Evolutionary conservation across 2,888 invertebrate genomes (phyloP).

Genomic region (Limenitis arthemis): DNA sequence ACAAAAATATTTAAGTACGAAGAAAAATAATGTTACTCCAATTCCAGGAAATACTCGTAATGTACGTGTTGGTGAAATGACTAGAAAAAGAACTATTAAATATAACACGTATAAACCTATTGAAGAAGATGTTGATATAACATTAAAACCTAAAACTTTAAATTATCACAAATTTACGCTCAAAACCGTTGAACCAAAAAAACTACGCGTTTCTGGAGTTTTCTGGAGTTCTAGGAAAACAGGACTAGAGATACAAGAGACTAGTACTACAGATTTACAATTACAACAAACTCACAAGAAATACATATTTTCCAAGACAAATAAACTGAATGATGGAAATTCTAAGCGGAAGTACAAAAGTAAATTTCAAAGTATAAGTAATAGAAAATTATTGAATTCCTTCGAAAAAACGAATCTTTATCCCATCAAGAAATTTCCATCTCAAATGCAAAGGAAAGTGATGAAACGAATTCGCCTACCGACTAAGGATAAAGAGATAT

Average conservation of each 20-base stretch:
- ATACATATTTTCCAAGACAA: too few relatives aligned
- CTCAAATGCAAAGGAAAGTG: conserved; percentile 28
- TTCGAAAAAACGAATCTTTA: conserved; percentile 36
- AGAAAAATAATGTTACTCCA: background rate
- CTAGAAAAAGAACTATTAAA: conserved; percentile 19
- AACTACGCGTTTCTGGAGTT: background rate
- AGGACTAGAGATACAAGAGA: background rate
- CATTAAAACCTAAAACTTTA: background rate
- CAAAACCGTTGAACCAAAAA: background rate
- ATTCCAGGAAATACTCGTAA: background rate
- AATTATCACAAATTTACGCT: background rate
- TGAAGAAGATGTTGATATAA: conserved; percentile 10
- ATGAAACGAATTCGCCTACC: conserved; percentile 32
- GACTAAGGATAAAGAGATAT: conserved; percentile 30
- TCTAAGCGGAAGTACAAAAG: too few relatives aligned
- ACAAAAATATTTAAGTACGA: background rate
- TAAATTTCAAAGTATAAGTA: background rate
- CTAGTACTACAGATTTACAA: background rate
- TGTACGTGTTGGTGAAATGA: background rate
- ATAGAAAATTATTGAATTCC: conserved; percentile 26
- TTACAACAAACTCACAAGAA: background rate
- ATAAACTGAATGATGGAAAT: too few relatives aligned
- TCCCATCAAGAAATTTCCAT: conserved; percentile 30
- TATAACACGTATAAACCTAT: conserved; percentile 27
- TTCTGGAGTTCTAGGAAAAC: too few relatives aligned